phyloP scores from a whole-genome alignment of 2,888 invertebrate genomes.

The Eledona agricola region DNA sequence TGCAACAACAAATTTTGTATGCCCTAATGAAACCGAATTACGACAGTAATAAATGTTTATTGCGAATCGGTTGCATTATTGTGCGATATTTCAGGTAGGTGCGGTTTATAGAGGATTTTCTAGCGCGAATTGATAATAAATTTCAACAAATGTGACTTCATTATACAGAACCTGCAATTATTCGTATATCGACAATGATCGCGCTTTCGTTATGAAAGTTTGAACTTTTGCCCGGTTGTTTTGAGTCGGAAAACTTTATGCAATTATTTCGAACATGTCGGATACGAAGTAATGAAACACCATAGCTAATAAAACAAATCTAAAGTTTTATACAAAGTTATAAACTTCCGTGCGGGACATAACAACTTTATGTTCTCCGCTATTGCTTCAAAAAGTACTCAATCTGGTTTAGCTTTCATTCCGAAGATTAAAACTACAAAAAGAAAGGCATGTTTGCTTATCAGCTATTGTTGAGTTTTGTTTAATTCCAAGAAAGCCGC shows the following conservation, averaged over 20 bases:
- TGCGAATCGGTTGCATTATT: conserved; percentile 17
- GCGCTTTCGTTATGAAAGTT: conserved; percentile 2
- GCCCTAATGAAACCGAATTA: conserved; percentile 19
- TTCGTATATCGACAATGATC: too few species aligned
- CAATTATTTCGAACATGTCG: conserved; percentile 5
- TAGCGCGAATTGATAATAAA: conserved; percentile 6
- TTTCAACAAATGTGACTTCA: too few species aligned
- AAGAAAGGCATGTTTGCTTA: neutral
- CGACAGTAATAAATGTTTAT: conserved; percentile 20
- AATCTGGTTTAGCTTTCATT: conserved; percentile 1
- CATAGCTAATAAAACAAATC: conserved; percentile 25
- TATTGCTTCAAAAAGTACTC: conserved; percentile 18
- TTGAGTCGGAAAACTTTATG: conserved; percentile 13
- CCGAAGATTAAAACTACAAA: conserved; percentile 1
- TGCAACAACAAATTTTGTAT: conserved; percentile 5
- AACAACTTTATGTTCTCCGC: conserved; percentile 23
- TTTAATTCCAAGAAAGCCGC: conserved; percentile 15
- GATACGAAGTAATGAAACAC: conserved; percentile 17
- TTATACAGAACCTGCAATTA: too few species aligned
- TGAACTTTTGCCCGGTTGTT: conserved; percentile 4
- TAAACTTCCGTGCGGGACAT: conserved; percentile 5
- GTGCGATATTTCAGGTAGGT: conserved; percentile 14
- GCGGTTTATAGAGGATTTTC: conserved; percentile 12
- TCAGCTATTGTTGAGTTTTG: conserved; percentile 5
- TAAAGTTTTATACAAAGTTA: conserved; percentile 11